Evolutionary conservation across 2,113 vertebrate genomes (phyloP).

Genomic region (Xenotilapia longispinis): DNA sequence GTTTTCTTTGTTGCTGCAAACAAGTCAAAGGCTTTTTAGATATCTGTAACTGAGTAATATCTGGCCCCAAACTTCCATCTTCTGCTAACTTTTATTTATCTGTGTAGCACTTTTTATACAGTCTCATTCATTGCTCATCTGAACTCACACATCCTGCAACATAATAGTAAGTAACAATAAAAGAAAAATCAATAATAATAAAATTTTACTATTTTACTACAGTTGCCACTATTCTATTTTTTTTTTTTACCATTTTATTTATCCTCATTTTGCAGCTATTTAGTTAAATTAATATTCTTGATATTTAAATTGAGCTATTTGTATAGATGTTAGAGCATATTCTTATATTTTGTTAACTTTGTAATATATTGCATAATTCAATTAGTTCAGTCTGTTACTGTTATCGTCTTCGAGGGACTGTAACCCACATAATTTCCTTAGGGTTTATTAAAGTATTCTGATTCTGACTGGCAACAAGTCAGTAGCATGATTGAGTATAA

Average conservation of each 20-base stretch:
- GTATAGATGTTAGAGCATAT: neutral
- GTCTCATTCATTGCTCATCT: neutral
- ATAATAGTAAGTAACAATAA: neutral
- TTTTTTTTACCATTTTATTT: neutral
- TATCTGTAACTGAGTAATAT: neutral
- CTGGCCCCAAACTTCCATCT: neutral
- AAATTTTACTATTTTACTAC: neutral
- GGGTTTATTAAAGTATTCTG: neutral
- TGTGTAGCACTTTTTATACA: neutral
- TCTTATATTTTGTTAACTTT: neutral
- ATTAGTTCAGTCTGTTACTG: neutral
- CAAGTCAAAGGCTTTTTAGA: neutral
- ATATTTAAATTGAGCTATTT: neutral
- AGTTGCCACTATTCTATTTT: neutral
- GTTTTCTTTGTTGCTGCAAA: neutral
- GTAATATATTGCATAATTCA: neutral
- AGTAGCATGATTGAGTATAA: neutral
- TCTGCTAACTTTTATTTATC: neutral
- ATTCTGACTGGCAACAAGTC: neutral
- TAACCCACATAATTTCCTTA: neutral
- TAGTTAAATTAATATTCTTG: neutral
- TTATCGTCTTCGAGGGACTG: neutral
- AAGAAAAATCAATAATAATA: neutral
- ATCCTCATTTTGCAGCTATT: neutral
- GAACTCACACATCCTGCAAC: neutral